These are phyloP conservation scores for Pherbina coryleti DNA, from an alignment of 2,888 invertebrate species.

Conservation along the genomic window DNA sequence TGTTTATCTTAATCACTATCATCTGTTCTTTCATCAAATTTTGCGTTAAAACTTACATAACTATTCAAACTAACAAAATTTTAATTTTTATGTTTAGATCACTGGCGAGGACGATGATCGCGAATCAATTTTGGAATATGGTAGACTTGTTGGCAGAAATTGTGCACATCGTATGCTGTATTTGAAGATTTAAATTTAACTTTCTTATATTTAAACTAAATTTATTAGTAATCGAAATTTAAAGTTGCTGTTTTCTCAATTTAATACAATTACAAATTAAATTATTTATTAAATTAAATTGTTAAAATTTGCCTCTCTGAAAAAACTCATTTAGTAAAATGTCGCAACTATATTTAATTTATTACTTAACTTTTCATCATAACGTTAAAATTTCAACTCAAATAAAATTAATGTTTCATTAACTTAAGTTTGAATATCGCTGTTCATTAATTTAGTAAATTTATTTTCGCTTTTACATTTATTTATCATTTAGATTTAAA, in stretches of 20 bases:
- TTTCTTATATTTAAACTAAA: not conserved
- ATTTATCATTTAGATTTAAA: too few species aligned
- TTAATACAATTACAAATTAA: too few species aligned
- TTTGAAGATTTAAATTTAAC: conserved; percentile 49
- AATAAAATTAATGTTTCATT: too few species aligned
- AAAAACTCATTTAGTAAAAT: not conserved
- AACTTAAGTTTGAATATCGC: too few species aligned
- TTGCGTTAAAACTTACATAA: not conserved
- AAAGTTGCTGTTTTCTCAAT: too few species aligned
- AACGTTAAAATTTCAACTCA: too few species aligned
- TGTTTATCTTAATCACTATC: not conserved
- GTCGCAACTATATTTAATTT: not conserved
- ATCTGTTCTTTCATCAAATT: not conserved
- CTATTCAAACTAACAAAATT: not conserved
- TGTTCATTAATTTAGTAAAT: too few species aligned
- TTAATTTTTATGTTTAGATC: conserved; percentile 51
- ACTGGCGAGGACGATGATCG: conserved; percentile 51
- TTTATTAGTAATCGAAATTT: too few species aligned
- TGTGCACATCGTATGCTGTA: conserved; percentile 66
- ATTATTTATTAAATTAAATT: not conserved
- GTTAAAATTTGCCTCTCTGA: not conserved
- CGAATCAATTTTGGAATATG: conserved; percentile 62
- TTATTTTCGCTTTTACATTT: too few species aligned
- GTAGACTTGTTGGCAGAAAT: conserved; percentile 63
- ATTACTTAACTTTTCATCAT: too few species aligned